Base-by-base conservation (phyloP, 2,888 invertebrate genomes). In the Subacronicta megacephala region DNA sequence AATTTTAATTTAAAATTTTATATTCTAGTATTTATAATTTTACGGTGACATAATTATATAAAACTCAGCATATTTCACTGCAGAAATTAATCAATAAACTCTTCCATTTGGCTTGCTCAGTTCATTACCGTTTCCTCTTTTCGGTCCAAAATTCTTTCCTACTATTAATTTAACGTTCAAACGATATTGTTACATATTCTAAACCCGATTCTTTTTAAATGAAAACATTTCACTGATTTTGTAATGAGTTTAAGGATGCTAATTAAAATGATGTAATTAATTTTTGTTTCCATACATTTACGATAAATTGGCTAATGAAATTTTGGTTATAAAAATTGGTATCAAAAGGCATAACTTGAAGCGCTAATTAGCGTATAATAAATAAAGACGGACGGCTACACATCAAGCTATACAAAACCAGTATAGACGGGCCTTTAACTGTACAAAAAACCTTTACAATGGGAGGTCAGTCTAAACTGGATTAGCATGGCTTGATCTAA, bases 151-250 rank as follows among this genome's bases (percentile, higher is more conserved):
- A 64, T 59, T 59, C 37, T 29, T 54, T 37, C 20, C 36, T n/a
- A 20, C 13, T 16, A 61, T 55, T 65, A 61, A 52, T 65, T 65
- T 47, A 17, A 33, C 33, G 38, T 35, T 17, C n/a, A 33, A 47
- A 18, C 18, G 43, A 46, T 51, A 23, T 37, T 16, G n/a, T 49
- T 58, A 45, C 26, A 60, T 54, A 61, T 65, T 52, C 33, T 10
- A 47, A 13, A 29, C 55, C 52, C 37, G 29, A 55, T 56, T 55
- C 42, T 35, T 44, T 55, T 23, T 20, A 10, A 36, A 31, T 37
- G 31, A 52, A 55, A 65, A 65, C 29, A 61, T 55, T 51, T 37
- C 51, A 54, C 36, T 51, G 51, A 55, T 60, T 60, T 65, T 44
- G 36, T 41, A 60, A 52, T 41, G 9, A 60, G 47, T 54, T 65